Base-by-base conservation (phyloP, 2,888 invertebrate species). In the Diaperis boleti region DNA sequence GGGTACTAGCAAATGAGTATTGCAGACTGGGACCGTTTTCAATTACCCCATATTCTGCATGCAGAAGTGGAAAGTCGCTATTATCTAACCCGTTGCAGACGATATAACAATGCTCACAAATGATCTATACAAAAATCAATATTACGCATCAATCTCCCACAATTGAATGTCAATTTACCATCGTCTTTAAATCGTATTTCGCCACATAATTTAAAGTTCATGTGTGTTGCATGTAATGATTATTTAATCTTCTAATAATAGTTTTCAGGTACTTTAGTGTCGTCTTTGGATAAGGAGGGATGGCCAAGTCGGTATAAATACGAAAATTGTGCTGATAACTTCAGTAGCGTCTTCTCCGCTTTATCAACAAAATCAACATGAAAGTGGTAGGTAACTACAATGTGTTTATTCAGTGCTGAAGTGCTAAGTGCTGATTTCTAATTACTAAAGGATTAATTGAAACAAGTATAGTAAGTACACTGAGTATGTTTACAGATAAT, bases 151-250 rank as follows among this genome's bases (percentile, higher is more conserved):
- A 41, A 37, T 57, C 62, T 64, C 49, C 45, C 35, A 45, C 56
- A 45, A 55, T 56, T 65, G 63, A 62, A 64, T 65, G 63, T 62
- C 60, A 61, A 65, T 67, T 66, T 64, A 65, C 52, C 61, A 61
- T 68, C 68, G 62, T 64, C 62, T 66, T 13, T 50, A 39, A 18
- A 52, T 15, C 54, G 18, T 49, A 65, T 71, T 71, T 71, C 71
- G 65, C 54, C 67, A 70, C 66, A 52, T 64, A 59, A 61, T 68
- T 64, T 69, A 69, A 70, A 71, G 71, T 69, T 71, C 70, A 71
- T 66, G 62, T 68, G 56, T 68, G 65, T 67, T 68, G 65, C 60
- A 67, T 65, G 65, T 65, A 66, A 65, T 60, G 62, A 66, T 65
- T 69, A 66, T 67, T 66, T 66, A 70, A 70, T 66, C 60, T 64